A percentile compares a stretch with the other conserved stretches of the same genome.
These are phyloP conservation scores for Rutilus rutilus DNA, from an alignment of 2,113 vertebrate species.

Conservation along the genomic window DNA sequence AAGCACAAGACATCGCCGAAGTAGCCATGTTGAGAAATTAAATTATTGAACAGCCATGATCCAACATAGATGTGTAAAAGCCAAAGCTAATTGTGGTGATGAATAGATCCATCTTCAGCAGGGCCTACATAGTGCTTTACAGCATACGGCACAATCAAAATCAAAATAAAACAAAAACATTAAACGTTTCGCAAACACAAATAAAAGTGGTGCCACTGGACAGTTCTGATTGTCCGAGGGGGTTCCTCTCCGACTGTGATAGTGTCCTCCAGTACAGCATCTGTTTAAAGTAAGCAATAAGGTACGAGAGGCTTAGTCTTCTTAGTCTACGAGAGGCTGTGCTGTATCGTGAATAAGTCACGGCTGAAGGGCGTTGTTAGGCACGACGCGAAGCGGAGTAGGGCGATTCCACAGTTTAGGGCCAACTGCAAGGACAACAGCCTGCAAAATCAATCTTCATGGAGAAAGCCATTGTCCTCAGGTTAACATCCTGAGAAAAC, in stretches of 20 bases:
- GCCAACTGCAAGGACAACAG: no score
- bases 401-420: no score
- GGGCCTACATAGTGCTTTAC: neutral
- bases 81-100: slow-evolving; percentile 7
- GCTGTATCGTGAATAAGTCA: no score
- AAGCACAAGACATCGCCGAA: neutral
- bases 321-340: no score
- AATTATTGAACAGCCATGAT: neutral
- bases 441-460: no score
- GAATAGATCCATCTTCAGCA: neutral
- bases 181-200: slow-evolving; percentile 14
- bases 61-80: neutral
- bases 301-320: no score
- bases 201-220: no score
- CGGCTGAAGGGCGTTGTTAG: no score
- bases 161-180: neutral
- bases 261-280: neutral
- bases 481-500: no score
- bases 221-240: neutral
- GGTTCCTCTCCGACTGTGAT: neutral
- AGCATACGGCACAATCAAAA: neutral
- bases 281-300: neutral
- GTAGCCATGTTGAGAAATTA: neutral
- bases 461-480: no score
- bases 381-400: no score